Evolutionary conservation across 1,140 invertebrate genomes (phyloP).

Genomic region (Dendroctonus ponderosae): DNA sequence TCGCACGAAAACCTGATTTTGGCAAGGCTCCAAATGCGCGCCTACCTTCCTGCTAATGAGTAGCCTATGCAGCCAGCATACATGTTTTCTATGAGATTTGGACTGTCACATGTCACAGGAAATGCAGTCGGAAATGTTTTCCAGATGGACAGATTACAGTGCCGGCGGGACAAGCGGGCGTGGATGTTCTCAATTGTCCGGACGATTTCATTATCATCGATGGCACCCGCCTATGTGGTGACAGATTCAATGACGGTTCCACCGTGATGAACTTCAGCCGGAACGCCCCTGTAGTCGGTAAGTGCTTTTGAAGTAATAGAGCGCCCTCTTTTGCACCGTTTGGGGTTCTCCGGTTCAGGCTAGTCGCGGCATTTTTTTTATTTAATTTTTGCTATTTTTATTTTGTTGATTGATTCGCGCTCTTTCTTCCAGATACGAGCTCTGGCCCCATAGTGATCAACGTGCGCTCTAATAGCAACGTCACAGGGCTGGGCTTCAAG

Average conservation of each 20-base stretch:
- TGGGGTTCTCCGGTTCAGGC: not conserved
- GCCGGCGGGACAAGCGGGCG: conserved; percentile 65
- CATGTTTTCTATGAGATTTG: too few relatives aligned
- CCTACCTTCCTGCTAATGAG: too few relatives aligned
- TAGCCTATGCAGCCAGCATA: too few relatives aligned
- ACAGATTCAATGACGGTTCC: conserved; percentile 69
- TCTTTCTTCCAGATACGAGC: conserved; percentile 52
- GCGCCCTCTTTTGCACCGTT: not conserved
- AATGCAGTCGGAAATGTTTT: conserved; percentile 8
- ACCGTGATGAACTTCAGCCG: conserved; percentile 60
- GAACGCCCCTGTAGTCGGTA: conserved; percentile 66
- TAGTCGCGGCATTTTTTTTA: not conserved
- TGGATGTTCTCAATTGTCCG: conserved; percentile 70
- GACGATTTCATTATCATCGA: conserved; percentile 69
- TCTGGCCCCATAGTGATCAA: conserved; percentile 58
- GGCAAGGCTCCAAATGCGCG: too few relatives aligned
- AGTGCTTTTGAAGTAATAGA: not conserved
- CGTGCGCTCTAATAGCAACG: conserved; percentile 54
- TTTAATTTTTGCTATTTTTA: conserved; percentile 12
- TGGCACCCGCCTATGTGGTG: conserved; percentile 67
- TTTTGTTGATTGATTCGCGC: not conserved
- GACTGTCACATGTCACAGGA: too few relatives aligned
- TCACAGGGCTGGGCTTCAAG: conserved; percentile 58
- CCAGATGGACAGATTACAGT: conserved; percentile 60
- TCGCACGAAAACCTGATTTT: too few relatives aligned